Evolutionary conservation across 2,113 vertebrate species (phyloP).

Genomic region (Merops nubicus): DNA sequence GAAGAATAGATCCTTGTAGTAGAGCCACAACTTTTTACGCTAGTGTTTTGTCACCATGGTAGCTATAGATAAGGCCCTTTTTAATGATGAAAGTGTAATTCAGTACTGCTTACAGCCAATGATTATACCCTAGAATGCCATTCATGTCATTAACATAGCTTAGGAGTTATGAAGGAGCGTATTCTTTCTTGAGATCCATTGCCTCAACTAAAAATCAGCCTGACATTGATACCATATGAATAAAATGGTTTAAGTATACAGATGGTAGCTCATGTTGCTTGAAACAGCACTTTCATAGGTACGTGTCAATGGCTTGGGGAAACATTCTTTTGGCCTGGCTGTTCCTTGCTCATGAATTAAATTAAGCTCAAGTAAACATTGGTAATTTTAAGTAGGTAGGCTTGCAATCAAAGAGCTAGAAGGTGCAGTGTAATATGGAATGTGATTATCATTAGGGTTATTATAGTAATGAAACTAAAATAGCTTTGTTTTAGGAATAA

Average conservation of each 20-base stretch:
- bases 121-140: constrained; percentile 21
- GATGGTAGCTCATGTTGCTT: background rate
- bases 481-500: background rate
- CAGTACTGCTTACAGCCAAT: background rate
- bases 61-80: constrained; percentile 30
- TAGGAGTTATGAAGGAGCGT: background rate
- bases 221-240: background rate
- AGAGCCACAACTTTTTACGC: constrained; percentile 27
- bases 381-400: background rate
- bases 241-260: background rate
- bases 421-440: background rate
- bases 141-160: constrained; percentile 39
- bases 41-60: constrained; percentile 50
- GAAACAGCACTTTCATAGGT: background rate
- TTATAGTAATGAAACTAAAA: background rate
- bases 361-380: background rate
- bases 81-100: constrained; percentile 25
- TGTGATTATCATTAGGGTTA: background rate
- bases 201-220: background rate
- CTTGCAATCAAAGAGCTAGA: background rate
- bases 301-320: background rate
- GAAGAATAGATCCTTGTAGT: constrained; percentile 43
- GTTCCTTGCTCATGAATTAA: background rate
- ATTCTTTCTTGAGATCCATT: background rate
- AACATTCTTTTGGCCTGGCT: background rate